Evolutionary conservation across 2,888 invertebrate genomes (phyloP).

Genomic region (Drosophila neotestacea): DNA sequence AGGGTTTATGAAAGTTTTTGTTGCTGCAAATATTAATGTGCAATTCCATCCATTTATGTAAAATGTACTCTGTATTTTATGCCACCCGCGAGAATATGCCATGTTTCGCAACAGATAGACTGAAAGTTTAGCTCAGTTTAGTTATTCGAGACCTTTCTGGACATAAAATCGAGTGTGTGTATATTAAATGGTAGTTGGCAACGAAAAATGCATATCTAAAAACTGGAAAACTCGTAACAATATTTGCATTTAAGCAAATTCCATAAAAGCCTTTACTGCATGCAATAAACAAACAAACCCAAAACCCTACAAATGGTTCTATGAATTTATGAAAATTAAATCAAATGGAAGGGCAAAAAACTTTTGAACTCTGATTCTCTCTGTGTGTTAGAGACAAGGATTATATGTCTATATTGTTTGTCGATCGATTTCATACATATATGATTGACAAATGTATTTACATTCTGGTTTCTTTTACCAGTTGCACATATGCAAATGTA

Average conservation of each 20-base stretch:
- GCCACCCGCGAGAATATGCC: slow-evolving; percentile 65
- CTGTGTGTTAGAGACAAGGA: neutral
- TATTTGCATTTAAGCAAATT: slow-evolving; percentile 53
- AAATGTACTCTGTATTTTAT: slow-evolving; percentile 66
- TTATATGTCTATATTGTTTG: slow-evolving; percentile 21
- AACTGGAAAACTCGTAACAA: slow-evolving; percentile 27
- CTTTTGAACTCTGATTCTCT: slow-evolving; percentile 20
- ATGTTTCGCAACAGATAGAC: slow-evolving; percentile 40
- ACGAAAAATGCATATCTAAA: slow-evolving; percentile 55
- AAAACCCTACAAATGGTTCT: slow-evolving; percentile 42
- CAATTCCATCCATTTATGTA: slow-evolving; percentile 66
- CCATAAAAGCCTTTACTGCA: slow-evolving; percentile 26
- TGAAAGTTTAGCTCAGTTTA: slow-evolving; percentile 13
- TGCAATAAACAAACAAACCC: slow-evolving; percentile 5
- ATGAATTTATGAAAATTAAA: slow-evolving; percentile 59
- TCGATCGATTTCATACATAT: slow-evolving; percentile 17
- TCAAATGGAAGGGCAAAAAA: slow-evolving; percentile 49
- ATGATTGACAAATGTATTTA: slow-evolving; percentile 14
- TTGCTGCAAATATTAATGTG: slow-evolving; percentile 65
- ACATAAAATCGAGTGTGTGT: slow-evolving; percentile 13
- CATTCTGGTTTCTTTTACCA: slow-evolving; percentile 20
- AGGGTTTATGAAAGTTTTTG: slow-evolving; percentile 50
- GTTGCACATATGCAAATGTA: slow-evolving; percentile 1
- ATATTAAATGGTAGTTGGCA: slow-evolving; percentile 50
- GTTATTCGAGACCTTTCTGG: neutral